These are phyloP conservation scores for Eristalis intricaria DNA, from an alignment of 2,888 invertebrate genomes.

Conservation along the genomic window DNA sequence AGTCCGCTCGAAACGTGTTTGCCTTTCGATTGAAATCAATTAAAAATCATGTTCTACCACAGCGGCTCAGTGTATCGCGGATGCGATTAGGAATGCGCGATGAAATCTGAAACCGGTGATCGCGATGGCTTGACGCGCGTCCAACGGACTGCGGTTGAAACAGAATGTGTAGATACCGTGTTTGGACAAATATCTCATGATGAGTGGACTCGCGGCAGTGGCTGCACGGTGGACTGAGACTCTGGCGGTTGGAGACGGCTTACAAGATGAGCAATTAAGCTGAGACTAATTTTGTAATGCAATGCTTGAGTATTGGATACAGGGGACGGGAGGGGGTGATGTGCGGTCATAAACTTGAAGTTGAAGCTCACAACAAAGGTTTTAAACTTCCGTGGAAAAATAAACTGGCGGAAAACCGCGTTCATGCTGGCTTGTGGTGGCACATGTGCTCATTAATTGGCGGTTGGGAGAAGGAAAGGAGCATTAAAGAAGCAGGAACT, in stretches of 20 bases:
- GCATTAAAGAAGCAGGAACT: not conserved
- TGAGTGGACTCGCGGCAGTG: conserved; percentile 33
- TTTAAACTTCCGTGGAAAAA: not conserved
- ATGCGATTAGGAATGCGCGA: conserved; percentile 68
- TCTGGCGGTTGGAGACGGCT: conserved; percentile 22
- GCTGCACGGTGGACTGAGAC: not conserved
- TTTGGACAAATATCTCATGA: conserved; percentile 63
- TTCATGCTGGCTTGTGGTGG: not conserved
- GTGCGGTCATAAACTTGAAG: not conserved
- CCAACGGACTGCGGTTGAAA: conserved; percentile 26
- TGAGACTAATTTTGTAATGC: conserved; percentile 34
- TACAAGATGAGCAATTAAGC: conserved; percentile 38
- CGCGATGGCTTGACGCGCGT: conserved; percentile 37
- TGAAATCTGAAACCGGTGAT: conserved; percentile 56
- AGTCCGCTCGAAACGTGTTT: conserved; percentile 61
- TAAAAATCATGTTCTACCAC: conserved; percentile 70
- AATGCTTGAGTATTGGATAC: conserved; percentile 24
- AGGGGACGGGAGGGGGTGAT: conserved; percentile 13
- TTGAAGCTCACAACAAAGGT: not conserved
- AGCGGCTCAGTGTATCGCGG: conserved; percentile 51
- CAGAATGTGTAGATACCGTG: conserved; percentile 32
- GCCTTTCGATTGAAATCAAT: conserved; percentile 65
- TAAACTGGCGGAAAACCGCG: not conserved
- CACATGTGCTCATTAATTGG: not conserved
- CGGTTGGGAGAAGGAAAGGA: not conserved